Conservation (phyloP, 1,140 invertebrate species). For the Anastatus disparis region DNA sequence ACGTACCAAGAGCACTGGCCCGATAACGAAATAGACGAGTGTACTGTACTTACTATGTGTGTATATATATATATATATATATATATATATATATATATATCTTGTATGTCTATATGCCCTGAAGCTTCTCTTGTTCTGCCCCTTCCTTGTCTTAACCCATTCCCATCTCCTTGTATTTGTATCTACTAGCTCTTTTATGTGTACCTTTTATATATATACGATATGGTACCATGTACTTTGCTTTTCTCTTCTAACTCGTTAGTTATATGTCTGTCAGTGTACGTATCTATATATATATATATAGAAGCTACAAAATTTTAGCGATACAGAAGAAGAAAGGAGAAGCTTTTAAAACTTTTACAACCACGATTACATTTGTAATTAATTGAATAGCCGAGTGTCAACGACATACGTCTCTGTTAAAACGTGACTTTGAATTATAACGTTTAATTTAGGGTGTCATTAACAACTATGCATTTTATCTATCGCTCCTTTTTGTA, state of each 20-base stretch:
- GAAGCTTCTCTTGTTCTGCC: not conserved
- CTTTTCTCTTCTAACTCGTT: too few relatives aligned
- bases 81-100: too few relatives aligned
- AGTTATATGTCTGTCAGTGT: not conserved
- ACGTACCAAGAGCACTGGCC: conserved; percentile 31
- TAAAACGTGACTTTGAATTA: not conserved
- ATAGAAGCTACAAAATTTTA: too few relatives aligned
- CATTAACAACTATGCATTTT: not conserved
- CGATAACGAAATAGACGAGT: conserved; percentile 48
- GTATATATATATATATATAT: not conserved
- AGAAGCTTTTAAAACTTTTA: too few relatives aligned
- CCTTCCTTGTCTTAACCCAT: not conserved
- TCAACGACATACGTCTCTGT: conserved; percentile 40
- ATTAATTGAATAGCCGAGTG: conserved; percentile 49
- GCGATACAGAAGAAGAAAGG: too few relatives aligned
- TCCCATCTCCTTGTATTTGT: too few relatives aligned
- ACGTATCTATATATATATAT: too few relatives aligned
- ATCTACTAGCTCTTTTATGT: too few relatives aligned
- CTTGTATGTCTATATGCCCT: too few relatives aligned
- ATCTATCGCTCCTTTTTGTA: too few relatives aligned
- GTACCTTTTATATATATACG: too few relatives aligned
- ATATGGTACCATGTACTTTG: too few relatives aligned
- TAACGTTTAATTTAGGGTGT: conserved; percentile 6
- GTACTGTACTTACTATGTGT: not conserved
- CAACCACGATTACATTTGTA: conserved; percentile 56